These are phyloP conservation scores for Crioceris asparagi DNA, from an alignment of 2,888 invertebrate genomes.

Conservation along the genomic window DNA sequence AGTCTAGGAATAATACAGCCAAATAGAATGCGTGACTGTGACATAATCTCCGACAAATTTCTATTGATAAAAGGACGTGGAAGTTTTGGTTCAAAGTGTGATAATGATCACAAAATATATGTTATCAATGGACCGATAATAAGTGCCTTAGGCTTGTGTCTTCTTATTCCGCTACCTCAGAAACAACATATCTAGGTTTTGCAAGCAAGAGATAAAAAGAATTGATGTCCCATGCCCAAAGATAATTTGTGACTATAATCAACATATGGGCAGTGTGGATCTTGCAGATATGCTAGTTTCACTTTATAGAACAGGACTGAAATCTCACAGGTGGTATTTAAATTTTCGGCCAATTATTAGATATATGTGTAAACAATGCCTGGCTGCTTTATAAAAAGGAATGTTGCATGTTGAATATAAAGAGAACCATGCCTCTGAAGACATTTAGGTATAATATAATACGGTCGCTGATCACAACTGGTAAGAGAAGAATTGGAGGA, in stretches of 20 bases:
- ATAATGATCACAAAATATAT: background rate
- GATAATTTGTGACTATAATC: constrained; percentile 8
- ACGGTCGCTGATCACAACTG: too few species aligned
- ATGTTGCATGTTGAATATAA: too few species aligned
- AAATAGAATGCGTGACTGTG: background rate
- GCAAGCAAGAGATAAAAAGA: constrained; percentile 7
- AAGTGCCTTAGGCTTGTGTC: background rate
- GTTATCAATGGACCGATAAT: background rate
- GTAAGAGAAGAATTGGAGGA: too few species aligned
- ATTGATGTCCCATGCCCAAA: constrained; percentile 7
- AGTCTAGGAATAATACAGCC: constrained; percentile 4
- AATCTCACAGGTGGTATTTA: constrained; percentile 6
- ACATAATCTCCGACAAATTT: background rate
- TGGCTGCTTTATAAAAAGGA: constrained; percentile 6
- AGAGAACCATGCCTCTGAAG: too few species aligned
- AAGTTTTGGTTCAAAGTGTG: background rate
- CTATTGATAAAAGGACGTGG: constrained; percentile 2
- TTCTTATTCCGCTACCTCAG: constrained; percentile 1
- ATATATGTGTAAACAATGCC: constrained; percentile 8
- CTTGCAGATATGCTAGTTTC: constrained; percentile 5
- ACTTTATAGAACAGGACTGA: constrained; percentile 7
- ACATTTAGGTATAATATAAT: too few species aligned
- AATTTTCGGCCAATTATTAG: constrained; percentile 3
- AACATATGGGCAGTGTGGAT: constrained; percentile 8
- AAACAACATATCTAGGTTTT: constrained; percentile 3